Evolutionary conservation across 2,113 vertebrate species (phyloP).

Genomic region (Pteruthius melanotis): DNA sequence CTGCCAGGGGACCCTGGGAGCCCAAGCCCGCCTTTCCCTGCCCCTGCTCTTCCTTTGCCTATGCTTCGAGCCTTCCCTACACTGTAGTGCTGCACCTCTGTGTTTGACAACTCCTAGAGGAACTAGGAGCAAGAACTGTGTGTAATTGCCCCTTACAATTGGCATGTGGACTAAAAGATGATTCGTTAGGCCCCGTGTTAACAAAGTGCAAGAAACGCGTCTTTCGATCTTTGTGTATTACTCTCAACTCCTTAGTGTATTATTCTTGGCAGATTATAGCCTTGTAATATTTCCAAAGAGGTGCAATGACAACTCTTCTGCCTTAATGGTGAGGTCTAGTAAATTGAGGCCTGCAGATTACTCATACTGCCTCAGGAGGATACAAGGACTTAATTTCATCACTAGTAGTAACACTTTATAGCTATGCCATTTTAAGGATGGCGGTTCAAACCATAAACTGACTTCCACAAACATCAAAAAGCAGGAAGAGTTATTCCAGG

Average conservation of each 20-base stretch:
- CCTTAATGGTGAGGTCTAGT: neutral
- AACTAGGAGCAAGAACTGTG: neutral
- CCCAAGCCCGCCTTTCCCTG: too few relatives aligned
- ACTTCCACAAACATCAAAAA: neutral
- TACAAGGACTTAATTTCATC: neutral
- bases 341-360: neutral
- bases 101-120: neutral
- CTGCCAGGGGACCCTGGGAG: too few relatives aligned
- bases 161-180: accelerated
- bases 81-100: too few relatives aligned
- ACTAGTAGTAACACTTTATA: neutral
- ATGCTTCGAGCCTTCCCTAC: too few relatives aligned
- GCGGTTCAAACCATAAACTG: neutral
- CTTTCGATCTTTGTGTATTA: neutral
- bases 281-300: neutral
- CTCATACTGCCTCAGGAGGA: neutral
- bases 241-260: neutral
- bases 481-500: neutral
- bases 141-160: neutral
- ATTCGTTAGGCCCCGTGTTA: neutral
- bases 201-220: neutral
- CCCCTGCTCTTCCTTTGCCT: too few relatives aligned
- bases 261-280: neutral
- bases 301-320: neutral
- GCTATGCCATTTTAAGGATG: neutral